phyloP scores from a whole-genome alignment of 2,113 vertebrate species.

The Pandion haliaetus region DNA sequence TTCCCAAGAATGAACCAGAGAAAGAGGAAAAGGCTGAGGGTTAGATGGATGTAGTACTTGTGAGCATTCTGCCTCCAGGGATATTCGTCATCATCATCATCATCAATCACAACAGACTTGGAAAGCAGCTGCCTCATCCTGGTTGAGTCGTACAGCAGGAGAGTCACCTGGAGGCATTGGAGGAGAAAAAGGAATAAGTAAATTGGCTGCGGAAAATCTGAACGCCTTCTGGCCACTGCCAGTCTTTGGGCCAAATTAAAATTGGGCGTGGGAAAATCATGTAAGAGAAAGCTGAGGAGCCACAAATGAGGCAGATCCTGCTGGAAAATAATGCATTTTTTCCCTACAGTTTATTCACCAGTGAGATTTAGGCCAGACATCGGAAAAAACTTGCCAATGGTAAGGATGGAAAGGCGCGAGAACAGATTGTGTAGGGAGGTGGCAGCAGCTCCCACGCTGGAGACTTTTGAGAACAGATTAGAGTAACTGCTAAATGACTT shows the following conservation, averaged over 20 bases:
- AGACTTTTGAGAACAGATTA: constrained; percentile 31
- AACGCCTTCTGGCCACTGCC: neutral
- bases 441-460: neutral
- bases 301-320: neutral
- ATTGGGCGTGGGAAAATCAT: neutral
- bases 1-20: constrained; percentile 76
- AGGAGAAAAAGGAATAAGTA: neutral
- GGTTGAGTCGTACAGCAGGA: constrained; percentile 69
- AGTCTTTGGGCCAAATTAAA: neutral
- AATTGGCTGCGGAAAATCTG: neutral
- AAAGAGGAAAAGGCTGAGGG: constrained; percentile 72
- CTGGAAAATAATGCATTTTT: neutral
- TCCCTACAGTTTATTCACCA: neutral
- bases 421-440: constrained; percentile 16
- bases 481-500: constrained; percentile 15
- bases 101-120: constrained; percentile 72
- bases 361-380: neutral
- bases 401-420: neutral
- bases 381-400: neutral
- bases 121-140: constrained; percentile 71
- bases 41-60: constrained; percentile 69
- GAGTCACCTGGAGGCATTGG: constrained; percentile 49
- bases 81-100: constrained; percentile 60
- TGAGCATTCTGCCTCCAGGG: constrained; percentile 74
- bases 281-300: neutral